Evolutionary conservation across 2,797 vertebrate genomes (phyloP).

Genomic region (Naso thynnoides): DNA sequence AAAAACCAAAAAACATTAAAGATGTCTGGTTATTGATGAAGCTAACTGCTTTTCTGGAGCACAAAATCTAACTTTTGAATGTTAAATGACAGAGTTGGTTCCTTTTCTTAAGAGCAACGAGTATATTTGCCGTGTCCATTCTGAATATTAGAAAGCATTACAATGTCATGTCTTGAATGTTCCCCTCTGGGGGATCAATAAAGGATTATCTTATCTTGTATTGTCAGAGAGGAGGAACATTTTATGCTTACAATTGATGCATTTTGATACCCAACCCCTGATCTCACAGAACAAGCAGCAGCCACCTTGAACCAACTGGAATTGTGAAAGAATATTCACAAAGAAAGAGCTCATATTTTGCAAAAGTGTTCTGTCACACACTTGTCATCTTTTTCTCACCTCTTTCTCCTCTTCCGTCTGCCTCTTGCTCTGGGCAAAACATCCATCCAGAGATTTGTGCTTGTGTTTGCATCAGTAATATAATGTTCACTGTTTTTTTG

Average conservation of each 20-base stretch:
- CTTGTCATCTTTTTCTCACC: constrained; percentile 8
- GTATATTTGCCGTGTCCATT: neutral
- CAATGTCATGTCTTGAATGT: neutral
- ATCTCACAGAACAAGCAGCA: constrained; percentile 14
- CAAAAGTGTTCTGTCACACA: constrained; percentile 31
- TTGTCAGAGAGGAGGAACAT: neutral
- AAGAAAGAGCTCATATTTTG: constrained; percentile 34
- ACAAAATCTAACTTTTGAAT: neutral
- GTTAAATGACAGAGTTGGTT: neutral
- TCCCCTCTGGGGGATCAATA: neutral
- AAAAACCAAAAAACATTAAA: neutral
- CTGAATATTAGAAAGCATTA: too few species aligned
- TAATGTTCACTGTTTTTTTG: constrained; percentile 15
- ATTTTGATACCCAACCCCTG: constrained; percentile 10
- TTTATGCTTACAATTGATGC: neutral
- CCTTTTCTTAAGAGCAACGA: neutral
- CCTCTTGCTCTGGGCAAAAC: constrained; percentile 15
- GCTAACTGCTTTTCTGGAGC: neutral
- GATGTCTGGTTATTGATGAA: neutral
- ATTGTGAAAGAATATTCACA: constrained; percentile 21
- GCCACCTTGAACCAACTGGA: constrained; percentile 16
- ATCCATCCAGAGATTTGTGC: constrained; percentile 21
- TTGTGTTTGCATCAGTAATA: constrained; percentile 19
- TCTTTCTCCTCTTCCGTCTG: neutral
- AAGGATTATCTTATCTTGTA: constrained; percentile 1